Base-by-base conservation (phyloP, 2,797 vertebrate genomes). In the Macropodus opercularis region DNA sequence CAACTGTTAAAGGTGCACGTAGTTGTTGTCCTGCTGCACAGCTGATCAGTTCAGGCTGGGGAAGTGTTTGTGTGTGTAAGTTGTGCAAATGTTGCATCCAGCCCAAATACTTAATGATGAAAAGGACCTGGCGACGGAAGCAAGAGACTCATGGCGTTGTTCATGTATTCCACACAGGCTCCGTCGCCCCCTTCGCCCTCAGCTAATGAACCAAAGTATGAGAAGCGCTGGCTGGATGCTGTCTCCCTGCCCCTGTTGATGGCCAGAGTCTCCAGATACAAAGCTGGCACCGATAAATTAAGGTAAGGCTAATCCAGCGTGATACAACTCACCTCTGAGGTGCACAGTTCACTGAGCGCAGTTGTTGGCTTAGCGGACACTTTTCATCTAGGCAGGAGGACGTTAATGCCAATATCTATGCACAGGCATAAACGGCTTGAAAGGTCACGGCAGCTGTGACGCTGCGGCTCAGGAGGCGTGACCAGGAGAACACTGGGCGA, bases 231-330 rank as follows among this genome's bases (percentile, higher is more conserved):
- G 96, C 86, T 96, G 69, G 96, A 98, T 54, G 81, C 92, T 14
- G 85, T 94, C 80, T 94, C 90, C 19, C 81, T 98, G 83, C 94
- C 95, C 80, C 72, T 98, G 89, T 89, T 91, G 66, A 93, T 96
- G 94, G 95, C 95, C 87, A 94, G 94, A 76, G 94, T 98, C 90
- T 96, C 94, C n/a, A 93, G 95, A 86, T 94, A 93, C 90, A 95
- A 93, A 91, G 85, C 93, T 38, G 94, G 92, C 91, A 90, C 88
- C 43, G 92, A 95, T 81, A 93, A 94, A 91, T 93, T 94, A 93
- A 96, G 96, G 96, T 98, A 91, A 84, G 79, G 81, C 91, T 95
- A 91, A 89, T 90, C 74, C 74, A n/a, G 81, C 56, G 63, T 75
- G 83, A 88, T 84, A 77, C 63, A 52, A 80, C 80, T 83, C 79